phyloP scores from a whole-genome alignment of 2,113 vertebrate genomes.

The Ochotona curzoniae region DNA sequence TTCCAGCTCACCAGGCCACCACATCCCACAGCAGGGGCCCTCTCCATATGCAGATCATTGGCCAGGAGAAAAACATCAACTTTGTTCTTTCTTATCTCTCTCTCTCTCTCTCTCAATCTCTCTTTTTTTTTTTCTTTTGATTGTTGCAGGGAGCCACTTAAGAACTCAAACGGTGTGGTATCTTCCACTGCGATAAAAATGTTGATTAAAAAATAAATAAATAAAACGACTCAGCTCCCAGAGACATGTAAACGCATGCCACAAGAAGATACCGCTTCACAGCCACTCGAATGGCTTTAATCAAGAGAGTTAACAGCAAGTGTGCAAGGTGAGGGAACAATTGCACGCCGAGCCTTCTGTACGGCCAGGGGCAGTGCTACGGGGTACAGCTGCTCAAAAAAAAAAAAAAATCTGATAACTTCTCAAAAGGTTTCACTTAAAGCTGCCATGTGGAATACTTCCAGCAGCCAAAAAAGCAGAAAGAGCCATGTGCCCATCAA shows the following conservation, averaged over 20 bases:
- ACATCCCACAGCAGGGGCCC: neutral
- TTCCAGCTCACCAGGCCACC: neutral
- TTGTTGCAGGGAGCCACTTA: neutral
- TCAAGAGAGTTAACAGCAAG: neutral
- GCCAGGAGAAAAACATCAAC: neutral
- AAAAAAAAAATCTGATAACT: too few relatives aligned
- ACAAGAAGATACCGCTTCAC: neutral
- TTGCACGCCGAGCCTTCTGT: neutral
- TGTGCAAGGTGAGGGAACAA: neutral
- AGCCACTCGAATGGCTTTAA: neutral
- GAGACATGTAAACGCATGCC: conserved; percentile 22
- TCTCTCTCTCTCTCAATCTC: too few relatives aligned
- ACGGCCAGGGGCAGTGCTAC: neutral
- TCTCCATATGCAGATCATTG: neutral
- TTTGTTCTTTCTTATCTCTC: neutral
- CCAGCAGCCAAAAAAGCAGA: neutral
- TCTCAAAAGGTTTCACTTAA: too few relatives aligned
- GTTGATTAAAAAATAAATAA: conserved; percentile 28
- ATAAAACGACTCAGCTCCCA: neutral
- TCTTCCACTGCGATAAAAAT: neutral
- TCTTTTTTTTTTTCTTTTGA: too few relatives aligned
- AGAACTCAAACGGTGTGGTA: neutral
- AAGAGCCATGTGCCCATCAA: neutral
- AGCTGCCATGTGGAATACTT: too few relatives aligned
- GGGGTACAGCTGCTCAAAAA: neutral